A percentile compares a stretch with the other conserved stretches of the same genome.
Conservation (phyloP, 2,113 vertebrate genomes). For the Otis tarda region DNA sequence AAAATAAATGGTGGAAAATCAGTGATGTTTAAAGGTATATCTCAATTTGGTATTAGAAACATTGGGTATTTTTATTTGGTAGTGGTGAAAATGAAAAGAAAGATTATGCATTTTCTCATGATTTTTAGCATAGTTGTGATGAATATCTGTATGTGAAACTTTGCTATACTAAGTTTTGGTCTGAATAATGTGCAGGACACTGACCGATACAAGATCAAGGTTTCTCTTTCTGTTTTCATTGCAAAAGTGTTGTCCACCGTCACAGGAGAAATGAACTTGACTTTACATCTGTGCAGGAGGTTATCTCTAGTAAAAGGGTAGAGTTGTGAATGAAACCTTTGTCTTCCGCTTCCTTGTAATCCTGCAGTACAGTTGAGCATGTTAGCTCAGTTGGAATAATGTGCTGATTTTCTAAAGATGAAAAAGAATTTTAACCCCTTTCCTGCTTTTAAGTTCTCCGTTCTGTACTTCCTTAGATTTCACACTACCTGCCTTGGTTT, state of each 20-base stretch:
- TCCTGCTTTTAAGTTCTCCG: conserved; percentile 61
- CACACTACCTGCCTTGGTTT: conserved; percentile 70
- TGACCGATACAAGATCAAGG: conserved; percentile 29
- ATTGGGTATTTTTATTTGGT: not conserved
- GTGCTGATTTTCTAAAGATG: conserved; percentile 75
- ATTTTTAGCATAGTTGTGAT: conserved; percentile 19
- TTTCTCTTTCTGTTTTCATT: not conserved
- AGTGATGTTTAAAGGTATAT: not conserved
- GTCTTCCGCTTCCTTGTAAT: conserved; percentile 79
- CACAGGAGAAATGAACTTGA: conserved; percentile 74
- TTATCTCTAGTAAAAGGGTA: conserved; percentile 84
- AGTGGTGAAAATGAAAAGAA: not conserved
- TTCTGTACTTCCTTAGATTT: conserved; percentile 75
- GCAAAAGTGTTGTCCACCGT: conserved; percentile 49
- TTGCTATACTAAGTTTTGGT: conserved; percentile 49
- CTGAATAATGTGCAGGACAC: not conserved
- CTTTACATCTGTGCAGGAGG: conserved; percentile 83
- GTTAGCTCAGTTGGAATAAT: conserved; percentile 81
- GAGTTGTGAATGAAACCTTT: conserved; percentile 86
- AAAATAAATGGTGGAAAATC: not conserved
- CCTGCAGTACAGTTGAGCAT: conserved; percentile 68
- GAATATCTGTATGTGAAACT: not conserved
- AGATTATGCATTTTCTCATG: not conserved
- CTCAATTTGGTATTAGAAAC: not conserved
- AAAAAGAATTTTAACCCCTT: conserved; percentile 75